Conservation (phyloP, 2,113 vertebrate species). For the Dinomys branickii region DNA sequence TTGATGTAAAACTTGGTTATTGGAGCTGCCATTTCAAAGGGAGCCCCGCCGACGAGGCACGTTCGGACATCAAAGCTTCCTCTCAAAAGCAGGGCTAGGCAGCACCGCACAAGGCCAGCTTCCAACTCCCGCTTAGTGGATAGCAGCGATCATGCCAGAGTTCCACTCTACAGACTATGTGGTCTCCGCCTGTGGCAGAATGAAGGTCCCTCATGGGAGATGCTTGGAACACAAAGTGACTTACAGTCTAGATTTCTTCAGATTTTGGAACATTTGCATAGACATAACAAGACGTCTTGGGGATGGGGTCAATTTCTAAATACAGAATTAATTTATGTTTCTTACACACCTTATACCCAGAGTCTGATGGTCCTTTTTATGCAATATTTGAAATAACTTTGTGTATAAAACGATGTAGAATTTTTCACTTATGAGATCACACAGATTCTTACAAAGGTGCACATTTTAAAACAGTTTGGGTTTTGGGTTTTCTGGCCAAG, state of each 20-base stretch:
- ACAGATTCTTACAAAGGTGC: no score
- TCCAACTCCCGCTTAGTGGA: accelerated
- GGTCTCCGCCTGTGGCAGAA: background rate
- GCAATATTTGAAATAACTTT: background rate
- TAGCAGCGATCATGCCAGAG: accelerated
- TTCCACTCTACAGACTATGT: accelerated
- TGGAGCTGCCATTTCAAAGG: background rate
- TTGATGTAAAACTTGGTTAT: background rate
- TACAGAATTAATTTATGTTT: background rate
- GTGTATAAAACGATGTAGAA: background rate
- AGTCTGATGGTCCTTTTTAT: background rate
- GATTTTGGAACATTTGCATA: background rate
- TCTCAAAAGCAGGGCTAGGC: background rate
- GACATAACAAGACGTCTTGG: background rate
- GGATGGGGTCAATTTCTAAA: background rate
- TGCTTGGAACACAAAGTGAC: background rate
- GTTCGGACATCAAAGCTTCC: background rate
- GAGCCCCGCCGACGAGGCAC: accelerated
- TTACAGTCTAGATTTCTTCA: background rate
- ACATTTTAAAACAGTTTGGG: background rate
- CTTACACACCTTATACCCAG: background rate
- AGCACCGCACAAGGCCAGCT: background rate
- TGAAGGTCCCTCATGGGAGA: background rate
- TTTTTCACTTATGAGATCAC: background rate
- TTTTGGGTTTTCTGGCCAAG: background rate